These are phyloP conservation scores for Calephelis perditalis DNA, from an alignment of 2,888 invertebrate species.

Conservation along the genomic window DNA sequence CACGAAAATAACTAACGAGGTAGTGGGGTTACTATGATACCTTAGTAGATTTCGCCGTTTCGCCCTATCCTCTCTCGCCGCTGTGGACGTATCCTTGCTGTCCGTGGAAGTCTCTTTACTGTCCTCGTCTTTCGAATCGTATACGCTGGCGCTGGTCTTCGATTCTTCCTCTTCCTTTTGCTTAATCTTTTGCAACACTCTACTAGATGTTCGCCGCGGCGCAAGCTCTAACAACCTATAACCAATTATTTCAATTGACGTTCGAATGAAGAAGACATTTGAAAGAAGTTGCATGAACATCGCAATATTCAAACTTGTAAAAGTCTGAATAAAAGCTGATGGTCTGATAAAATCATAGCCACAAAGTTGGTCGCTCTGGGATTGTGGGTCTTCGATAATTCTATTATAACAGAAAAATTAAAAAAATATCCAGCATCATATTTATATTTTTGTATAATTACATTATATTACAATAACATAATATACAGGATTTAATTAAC, in stretches of 20 bases:
- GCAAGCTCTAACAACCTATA: constrained; percentile 79
- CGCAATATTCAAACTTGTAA: too few relatives aligned
- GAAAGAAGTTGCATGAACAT: neutral
- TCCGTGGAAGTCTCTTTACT: constrained; percentile 65
- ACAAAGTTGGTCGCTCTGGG: too few relatives aligned
- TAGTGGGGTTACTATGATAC: constrained; percentile 32
- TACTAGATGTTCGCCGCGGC: constrained; percentile 82
- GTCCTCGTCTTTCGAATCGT: constrained; percentile 63
- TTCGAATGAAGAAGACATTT: too few relatives aligned
- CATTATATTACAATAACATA: too few relatives aligned
- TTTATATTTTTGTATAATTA: too few relatives aligned
- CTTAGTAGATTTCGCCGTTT: constrained; percentile 72
- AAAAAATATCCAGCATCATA: too few relatives aligned
- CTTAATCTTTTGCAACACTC: constrained; percentile 80
- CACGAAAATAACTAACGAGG: too few relatives aligned
- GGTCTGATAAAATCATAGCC: too few relatives aligned
- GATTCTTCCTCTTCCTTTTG: constrained; percentile 69
- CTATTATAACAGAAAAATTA: too few relatives aligned
- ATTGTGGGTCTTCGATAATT: too few relatives aligned
- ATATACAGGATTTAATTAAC: too few relatives aligned
- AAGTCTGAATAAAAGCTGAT: too few relatives aligned
- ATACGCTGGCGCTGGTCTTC: constrained; percentile 50
- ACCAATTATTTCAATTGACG: neutral
- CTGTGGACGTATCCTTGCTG: constrained; percentile 60
- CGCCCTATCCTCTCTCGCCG: constrained; percentile 69